Evolutionary conservation across 2,888 invertebrate genomes (phyloP).

Genomic region (Melipona beecheii): DNA sequence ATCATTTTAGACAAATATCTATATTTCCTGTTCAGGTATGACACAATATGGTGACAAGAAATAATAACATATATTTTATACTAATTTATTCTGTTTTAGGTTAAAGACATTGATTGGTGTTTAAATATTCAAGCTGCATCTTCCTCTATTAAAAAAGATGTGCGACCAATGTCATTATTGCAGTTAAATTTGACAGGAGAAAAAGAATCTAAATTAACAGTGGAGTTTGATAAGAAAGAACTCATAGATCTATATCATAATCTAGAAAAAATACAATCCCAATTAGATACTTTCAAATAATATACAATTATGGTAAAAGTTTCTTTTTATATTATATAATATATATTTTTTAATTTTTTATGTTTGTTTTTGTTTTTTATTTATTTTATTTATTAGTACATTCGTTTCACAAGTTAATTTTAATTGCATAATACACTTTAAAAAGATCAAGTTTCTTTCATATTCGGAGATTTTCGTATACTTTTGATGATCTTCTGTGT

Average conservation of each 20-base stretch:
- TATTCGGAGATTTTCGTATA: slow-evolving; percentile 25
- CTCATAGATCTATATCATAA: slow-evolving; percentile 76
- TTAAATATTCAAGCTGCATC: slow-evolving; percentile 79
- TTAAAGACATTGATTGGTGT: slow-evolving; percentile 78
- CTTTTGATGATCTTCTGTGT: slow-evolving; percentile 61
- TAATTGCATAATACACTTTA: background rate
- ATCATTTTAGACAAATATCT: slow-evolving; percentile 74
- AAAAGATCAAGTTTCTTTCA: background rate
- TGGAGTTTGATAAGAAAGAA: slow-evolving; percentile 77
- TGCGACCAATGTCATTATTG: slow-evolving; percentile 75
- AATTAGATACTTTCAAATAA: slow-evolving; percentile 79
- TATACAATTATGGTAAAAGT: slow-evolving; percentile 37
- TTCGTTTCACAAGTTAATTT: background rate
- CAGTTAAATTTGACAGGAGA: slow-evolving; percentile 75
- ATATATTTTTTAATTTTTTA: slow-evolving; percentile 50
- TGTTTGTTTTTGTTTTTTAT: slow-evolving; percentile 26
- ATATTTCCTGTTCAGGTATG: slow-evolving; percentile 79
- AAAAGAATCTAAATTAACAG: slow-evolving; percentile 71
- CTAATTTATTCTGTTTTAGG: slow-evolving; percentile 51
- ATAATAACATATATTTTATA: background rate
- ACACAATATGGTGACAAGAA: background rate
- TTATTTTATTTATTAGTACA: slow-evolving; percentile 45
- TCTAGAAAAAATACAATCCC: slow-evolving; percentile 79
- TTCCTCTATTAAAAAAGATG: slow-evolving; percentile 74
- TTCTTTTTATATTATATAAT: slow-evolving; percentile 37